phyloP scores from a whole-genome alignment of 92 coral and sea anemone genomes.

The Meandrina meandrites region DNA sequence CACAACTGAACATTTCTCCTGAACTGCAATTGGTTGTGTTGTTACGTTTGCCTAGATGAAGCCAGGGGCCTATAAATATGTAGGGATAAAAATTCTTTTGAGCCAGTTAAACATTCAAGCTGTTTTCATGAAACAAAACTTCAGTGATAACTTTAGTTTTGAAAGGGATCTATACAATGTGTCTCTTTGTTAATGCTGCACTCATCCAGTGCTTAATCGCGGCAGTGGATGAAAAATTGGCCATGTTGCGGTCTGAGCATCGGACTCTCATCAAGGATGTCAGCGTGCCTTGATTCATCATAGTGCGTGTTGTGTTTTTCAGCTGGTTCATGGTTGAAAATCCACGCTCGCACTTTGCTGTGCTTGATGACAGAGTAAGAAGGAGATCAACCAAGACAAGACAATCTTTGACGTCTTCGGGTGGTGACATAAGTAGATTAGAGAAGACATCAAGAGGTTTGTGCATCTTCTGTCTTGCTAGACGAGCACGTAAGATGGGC shows the following conservation, averaged over 20 bases:
- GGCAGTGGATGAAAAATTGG: not conserved
- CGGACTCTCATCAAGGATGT: slow-evolving; percentile 36
- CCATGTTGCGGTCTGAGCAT: slow-evolving; percentile 20
- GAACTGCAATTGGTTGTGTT: no score
- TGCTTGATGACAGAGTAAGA: slow-evolving; percentile 36
- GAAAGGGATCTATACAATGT: no score
- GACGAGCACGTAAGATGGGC: slow-evolving; percentile 36
- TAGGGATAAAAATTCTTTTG: no score
- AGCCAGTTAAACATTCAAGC: no score
- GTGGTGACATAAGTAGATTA: slow-evolving; percentile 34
- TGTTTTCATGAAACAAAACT: no score
- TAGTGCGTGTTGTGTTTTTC: slow-evolving; percentile 29
- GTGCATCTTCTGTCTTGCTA: slow-evolving; percentile 39
- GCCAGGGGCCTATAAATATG: no score
- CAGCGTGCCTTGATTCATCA: slow-evolving; percentile 34
- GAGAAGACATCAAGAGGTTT: slow-evolving; percentile 42
- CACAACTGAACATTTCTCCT: no score
- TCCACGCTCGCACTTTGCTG: slow-evolving; percentile 50
- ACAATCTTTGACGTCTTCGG: slow-evolving; percentile 47
- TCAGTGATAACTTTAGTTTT: no score
- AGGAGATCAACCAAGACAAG: slow-evolving; percentile 32
- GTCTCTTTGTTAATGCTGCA: slow-evolving; percentile 48
- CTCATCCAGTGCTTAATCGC: slow-evolving; percentile 34
- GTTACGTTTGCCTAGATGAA: no score
- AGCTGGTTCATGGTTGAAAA: slow-evolving; percentile 47